Evolutionary conservation across 2,888 invertebrate genomes (phyloP).

Genomic region (Luperina nickerlii): DNA sequence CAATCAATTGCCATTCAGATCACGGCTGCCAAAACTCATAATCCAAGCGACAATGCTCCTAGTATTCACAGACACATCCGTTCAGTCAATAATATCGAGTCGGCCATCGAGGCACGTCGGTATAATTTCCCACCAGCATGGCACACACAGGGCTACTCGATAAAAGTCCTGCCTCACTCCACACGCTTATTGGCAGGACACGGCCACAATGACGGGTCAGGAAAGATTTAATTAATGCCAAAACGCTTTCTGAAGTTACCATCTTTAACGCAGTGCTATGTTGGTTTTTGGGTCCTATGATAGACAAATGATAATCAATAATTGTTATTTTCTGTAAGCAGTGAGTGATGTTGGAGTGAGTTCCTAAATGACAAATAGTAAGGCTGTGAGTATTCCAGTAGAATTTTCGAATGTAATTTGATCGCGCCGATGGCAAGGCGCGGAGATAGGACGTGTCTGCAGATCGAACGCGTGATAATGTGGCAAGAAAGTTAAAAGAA

Average conservation of each 20-base stretch:
- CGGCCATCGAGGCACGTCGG: conserved; percentile 41
- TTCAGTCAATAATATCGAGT: conserved; percentile 42
- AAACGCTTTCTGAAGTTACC: conserved; percentile 17
- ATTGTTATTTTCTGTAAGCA: background rate
- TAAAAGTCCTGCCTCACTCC: conserved; percentile 38
- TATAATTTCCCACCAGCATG: conserved; percentile 24
- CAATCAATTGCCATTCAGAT: conserved; percentile 30
- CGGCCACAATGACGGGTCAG: conserved; percentile 17
- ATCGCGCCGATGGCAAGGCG: conserved; percentile 24
- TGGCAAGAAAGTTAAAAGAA: conserved; percentile 8
- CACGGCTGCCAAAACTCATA: conserved; percentile 18
- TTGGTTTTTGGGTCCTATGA: background rate
- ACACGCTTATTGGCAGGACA: conserved; percentile 52
- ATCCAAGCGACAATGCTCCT: background rate
- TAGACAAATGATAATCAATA: background rate
- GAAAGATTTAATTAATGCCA: conserved; percentile 42
- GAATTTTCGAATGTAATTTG: conserved; percentile 46
- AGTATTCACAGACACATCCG: conserved; percentile 15
- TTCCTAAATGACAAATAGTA: conserved; percentile 15
- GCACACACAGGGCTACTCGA: conserved; percentile 34
- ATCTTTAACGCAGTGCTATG: background rate
- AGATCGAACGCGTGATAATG: conserved; percentile 21
- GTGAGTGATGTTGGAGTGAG: conserved; percentile 3
- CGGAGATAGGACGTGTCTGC: conserved; percentile 39
- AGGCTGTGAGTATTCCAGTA: conserved; percentile 2